Percentiles rank a stretch among this genome's conserved stretches.
phyloP scores from a whole-genome alignment of 2,113 vertebrate species.

The Microcebus lehilahytsara region DNA sequence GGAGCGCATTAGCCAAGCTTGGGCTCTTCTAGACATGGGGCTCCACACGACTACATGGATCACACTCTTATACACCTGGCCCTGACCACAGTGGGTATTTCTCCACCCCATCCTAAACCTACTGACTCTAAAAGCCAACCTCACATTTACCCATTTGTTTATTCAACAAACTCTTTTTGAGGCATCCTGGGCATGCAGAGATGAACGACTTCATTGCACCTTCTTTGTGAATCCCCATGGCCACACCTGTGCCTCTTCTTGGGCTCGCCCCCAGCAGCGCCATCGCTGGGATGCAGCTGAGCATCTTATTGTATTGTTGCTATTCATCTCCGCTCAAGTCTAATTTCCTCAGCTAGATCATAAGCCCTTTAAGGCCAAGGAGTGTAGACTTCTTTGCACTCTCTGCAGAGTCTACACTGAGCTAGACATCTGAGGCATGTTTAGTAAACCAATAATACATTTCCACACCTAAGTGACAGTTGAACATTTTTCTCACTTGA shows the following conservation, averaged over 20 bases:
- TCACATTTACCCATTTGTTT: background rate
- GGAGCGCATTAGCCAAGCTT: background rate
- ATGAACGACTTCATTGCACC: background rate
- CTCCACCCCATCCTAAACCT: background rate
- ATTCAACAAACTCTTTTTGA: background rate
- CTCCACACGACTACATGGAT: rapidly evolving
- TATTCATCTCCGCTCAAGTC: background rate
- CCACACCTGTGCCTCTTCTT: background rate
- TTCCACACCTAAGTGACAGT: background rate
- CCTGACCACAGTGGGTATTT: too few species aligned
- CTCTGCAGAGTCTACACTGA: background rate
- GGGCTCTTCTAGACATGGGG: background rate
- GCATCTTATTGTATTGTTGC: background rate
- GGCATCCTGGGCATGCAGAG: background rate
- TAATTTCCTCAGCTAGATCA: background rate
- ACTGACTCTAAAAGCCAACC: background rate
- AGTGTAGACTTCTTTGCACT: background rate
- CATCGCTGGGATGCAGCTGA: background rate
- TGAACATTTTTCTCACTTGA: background rate
- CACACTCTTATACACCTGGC: background rate
- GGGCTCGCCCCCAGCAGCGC: too few species aligned
- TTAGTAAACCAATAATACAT: background rate
- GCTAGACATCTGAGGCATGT: background rate
- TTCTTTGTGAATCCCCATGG: background rate
- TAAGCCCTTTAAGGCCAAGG: background rate